phyloP scores from a whole-genome alignment of 2,113 vertebrate species.

The Macrotus californicus region DNA sequence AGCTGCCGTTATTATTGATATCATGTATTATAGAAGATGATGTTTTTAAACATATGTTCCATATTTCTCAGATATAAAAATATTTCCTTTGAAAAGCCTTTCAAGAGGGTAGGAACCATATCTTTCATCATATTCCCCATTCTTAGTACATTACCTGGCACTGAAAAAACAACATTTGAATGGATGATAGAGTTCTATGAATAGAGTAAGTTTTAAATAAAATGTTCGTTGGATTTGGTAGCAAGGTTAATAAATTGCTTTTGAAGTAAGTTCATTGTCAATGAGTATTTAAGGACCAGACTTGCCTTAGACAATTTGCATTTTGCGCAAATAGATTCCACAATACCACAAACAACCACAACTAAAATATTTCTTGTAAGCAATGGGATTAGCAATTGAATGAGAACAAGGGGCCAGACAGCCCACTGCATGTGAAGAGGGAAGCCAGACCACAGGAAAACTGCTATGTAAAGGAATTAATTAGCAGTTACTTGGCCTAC shows the following conservation, averaged over 20 bases:
- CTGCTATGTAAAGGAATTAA: conserved; percentile 30
- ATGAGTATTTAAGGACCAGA: conserved; percentile 33
- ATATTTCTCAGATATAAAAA: background rate
- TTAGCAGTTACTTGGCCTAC: conserved; percentile 1
- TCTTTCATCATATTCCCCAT: background rate
- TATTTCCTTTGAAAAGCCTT: background rate
- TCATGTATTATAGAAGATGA: background rate
- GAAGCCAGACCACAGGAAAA: background rate
- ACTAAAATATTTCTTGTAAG: conserved; percentile 28
- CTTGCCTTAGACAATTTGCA: background rate
- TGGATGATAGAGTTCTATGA: background rate
- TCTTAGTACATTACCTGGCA: background rate
- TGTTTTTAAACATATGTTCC: background rate
- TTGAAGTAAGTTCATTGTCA: conserved; percentile 47
- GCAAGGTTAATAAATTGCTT: conserved; percentile 36
- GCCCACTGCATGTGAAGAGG: conserved; percentile 2
- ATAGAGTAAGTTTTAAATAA: conserved; percentile 20
- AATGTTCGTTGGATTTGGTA: conserved; percentile 43
- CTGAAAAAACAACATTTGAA: conserved; percentile 23
- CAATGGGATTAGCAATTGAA: conserved; percentile 23
- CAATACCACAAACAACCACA: background rate
- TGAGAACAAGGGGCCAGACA: background rate
- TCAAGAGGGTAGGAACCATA: background rate
- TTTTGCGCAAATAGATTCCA: conserved; percentile 31
- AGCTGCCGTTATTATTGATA: background rate